phyloP scores from a whole-genome alignment of 2,113 vertebrate genomes.

The Entelurus aequoreus region DNA sequence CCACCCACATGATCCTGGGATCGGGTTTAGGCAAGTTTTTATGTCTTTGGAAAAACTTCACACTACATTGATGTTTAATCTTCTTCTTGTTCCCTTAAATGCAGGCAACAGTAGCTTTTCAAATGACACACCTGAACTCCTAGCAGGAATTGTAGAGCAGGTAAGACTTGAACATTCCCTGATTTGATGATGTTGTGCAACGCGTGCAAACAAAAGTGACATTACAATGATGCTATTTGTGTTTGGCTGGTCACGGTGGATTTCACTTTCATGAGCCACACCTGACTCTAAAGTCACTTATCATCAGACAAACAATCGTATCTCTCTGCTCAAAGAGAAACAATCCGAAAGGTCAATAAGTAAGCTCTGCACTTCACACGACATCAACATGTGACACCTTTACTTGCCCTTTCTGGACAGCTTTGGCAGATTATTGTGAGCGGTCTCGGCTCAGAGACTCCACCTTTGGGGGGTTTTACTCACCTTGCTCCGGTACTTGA shows the following conservation, averaged over 20 bases:
- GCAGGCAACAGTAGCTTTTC: constrained; percentile 53
- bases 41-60: too few species aligned
- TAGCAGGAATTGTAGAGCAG: constrained; percentile 42
- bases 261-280: neutral
- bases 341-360: too few species aligned
- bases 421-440: constrained; percentile 37
- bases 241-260: neutral
- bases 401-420: constrained; percentile 25
- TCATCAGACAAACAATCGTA: neutral
- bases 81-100: constrained; percentile 22
- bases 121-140: constrained; percentile 23
- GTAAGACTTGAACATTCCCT: constrained; percentile 27
- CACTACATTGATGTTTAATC: too few species aligned
- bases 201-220: neutral
- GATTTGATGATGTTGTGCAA: neutral
- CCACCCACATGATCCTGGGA: constrained; percentile 51
- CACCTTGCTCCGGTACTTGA: constrained; percentile 45
- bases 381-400: too few species aligned
- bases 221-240: neutral
- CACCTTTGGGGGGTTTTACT: constrained; percentile 25
- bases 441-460: constrained; percentile 11
- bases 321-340: neutral
- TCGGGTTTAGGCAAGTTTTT: constrained; percentile 53
- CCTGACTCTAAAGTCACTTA: neutral
- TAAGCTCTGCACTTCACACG: neutral